phyloP scores from a whole-genome alignment of 2,797 vertebrate species.

The Rhyacichthys aspro region DNA sequence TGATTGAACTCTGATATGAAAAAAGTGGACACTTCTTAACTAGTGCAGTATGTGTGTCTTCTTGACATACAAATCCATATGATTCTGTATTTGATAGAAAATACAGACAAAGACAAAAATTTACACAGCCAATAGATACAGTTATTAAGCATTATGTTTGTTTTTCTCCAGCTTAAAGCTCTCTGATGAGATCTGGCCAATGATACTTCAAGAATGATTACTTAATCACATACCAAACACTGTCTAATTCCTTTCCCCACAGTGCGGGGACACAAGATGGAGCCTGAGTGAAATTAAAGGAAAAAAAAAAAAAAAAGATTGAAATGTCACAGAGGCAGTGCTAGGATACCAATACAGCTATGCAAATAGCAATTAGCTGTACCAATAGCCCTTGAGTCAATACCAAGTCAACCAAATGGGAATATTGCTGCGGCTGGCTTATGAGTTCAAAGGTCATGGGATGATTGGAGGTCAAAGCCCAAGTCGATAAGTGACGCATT shows the following conservation, averaged over 20 bases:
- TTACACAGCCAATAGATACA: slow-evolving; percentile 51
- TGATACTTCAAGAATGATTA: slow-evolving; percentile 69
- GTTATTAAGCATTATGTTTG: slow-evolving; percentile 75
- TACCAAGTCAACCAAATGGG: slow-evolving; percentile 53
- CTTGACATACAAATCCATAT: slow-evolving; percentile 4
- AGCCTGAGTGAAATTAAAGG: slow-evolving; percentile 14
- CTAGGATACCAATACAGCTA: slow-evolving; percentile 79
- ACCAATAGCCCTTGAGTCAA: slow-evolving; percentile 78
- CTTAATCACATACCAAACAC: slow-evolving; percentile 70
- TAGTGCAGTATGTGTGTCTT: too few relatives aligned
- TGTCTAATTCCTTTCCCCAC: slow-evolving; percentile 68
- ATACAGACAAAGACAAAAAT: slow-evolving; percentile 20
- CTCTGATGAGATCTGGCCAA: slow-evolving; percentile 55
- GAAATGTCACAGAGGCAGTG: slow-evolving; percentile 70
- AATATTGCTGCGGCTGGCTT: slow-evolving; percentile 39
- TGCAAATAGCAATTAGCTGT: slow-evolving; percentile 85
- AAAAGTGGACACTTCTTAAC: too few relatives aligned
- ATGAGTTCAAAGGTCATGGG: slow-evolving; percentile 62
- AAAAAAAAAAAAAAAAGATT: slow-evolving; percentile 30
- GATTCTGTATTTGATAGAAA: slow-evolving; percentile 27
- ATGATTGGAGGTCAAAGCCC: slow-evolving; percentile 52
- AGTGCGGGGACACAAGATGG: slow-evolving; percentile 43
- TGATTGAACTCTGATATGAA: too few relatives aligned
- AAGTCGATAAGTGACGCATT: slow-evolving; percentile 27
- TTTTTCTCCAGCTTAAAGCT: slow-evolving; percentile 60